These are phyloP conservation scores for Chionoecetes opilio DNA, from an alignment of 1,140 invertebrate species.

Conservation along the genomic window DNA sequence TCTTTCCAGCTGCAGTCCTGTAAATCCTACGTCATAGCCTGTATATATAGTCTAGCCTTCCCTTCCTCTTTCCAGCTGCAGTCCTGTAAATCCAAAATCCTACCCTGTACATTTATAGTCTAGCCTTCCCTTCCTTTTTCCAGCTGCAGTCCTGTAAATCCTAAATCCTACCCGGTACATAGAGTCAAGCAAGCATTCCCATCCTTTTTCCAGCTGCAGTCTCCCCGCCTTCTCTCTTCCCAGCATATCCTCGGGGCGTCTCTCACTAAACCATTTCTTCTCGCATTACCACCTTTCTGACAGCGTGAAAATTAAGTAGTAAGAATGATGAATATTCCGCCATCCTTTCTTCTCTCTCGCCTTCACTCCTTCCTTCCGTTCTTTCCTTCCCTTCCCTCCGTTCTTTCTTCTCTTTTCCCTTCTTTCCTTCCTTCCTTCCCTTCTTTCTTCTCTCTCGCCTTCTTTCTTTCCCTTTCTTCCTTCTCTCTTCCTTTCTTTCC, in stretches of 20 bases:
- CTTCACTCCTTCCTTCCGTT: not conserved
- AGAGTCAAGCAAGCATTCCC: not conserved
- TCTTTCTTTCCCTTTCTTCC: not conserved
- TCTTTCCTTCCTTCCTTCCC: not conserved
- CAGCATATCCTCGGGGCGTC: not conserved
- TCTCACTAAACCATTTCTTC: constrained; percentile 11
- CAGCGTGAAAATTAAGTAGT: constrained; percentile 20
- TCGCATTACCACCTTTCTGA: constrained; percentile 18
- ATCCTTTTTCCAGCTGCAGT: not conserved
- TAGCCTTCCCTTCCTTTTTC: not conserved
- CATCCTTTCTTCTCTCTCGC: not conserved
- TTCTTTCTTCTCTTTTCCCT: not conserved
- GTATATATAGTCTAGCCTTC: too few species aligned
- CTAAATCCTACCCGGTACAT: too few species aligned
- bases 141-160: not conserved
- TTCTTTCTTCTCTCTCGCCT: not conserved
- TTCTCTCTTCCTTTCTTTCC: not conserved
- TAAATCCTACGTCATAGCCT: too few species aligned
- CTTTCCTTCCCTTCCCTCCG: not conserved
- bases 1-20: too few species aligned
- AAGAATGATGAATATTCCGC: not conserved
- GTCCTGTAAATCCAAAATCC: too few species aligned
- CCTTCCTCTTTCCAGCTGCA: too few species aligned
- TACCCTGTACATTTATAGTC: not conserved
- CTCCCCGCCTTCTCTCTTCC: not conserved